These are phyloP conservation scores for Ciona savignyi DNA, from an alignment of 23 tunicate genomes.

Conservation along the genomic window DNA sequence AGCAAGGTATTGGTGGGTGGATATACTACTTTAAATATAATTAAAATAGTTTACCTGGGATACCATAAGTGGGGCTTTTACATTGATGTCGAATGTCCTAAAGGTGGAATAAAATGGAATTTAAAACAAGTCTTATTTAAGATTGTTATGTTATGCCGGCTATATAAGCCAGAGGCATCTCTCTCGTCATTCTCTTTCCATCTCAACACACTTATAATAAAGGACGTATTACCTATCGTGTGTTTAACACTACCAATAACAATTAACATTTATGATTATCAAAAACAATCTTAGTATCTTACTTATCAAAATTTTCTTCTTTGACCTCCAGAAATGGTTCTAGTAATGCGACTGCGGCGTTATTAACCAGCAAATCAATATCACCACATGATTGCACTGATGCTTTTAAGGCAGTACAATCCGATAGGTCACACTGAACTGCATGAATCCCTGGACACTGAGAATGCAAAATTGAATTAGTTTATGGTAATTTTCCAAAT, in stretches of 20 bases:
- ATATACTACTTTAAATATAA: too few species aligned
- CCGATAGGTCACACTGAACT: constrained; percentile 58
- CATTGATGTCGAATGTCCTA: constrained; percentile 32
- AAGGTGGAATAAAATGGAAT: neutral
- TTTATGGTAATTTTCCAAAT: too few species aligned
- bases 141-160: too few species aligned
- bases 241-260: neutral
- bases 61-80: constrained; percentile 53
- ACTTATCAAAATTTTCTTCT: constrained; percentile 42
- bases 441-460: constrained; percentile 57
- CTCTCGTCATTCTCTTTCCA: too few species aligned
- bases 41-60: constrained; percentile 47
- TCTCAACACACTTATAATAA: too few species aligned
- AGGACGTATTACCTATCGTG: too few species aligned
- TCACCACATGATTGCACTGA: constrained; percentile 59
- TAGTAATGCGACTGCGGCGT: constrained; percentile 75
- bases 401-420: constrained; percentile 26
- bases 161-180: too few species aligned
- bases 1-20: too few species aligned
- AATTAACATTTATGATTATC: neutral
- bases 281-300: neutral
- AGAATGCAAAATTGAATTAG: neutral
- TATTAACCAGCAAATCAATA: constrained; percentile 84
- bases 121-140: neutral
- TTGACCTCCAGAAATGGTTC: constrained; percentile 54